Conservation (phyloP, 2,113 vertebrate genomes). For the Empidonax alnorum region DNA sequence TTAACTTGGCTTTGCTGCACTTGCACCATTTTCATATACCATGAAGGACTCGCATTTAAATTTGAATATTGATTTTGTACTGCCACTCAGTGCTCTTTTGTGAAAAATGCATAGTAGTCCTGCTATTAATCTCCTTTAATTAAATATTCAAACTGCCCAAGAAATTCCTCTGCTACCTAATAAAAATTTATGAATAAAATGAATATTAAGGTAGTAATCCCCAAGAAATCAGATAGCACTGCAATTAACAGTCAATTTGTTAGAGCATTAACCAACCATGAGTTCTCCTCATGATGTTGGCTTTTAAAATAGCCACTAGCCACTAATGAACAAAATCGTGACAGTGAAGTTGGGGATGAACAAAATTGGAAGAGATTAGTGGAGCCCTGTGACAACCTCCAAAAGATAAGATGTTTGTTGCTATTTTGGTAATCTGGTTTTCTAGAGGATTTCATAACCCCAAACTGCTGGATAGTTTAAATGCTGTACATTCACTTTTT, state of each 20-base stretch:
- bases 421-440: neutral
- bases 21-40: constrained; percentile 43
- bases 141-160: constrained; percentile 68
- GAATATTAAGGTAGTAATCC: constrained; percentile 65
- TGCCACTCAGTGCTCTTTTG: constrained; percentile 36
- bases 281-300: constrained; percentile 32
- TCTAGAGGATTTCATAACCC: neutral
- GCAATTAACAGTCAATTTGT: constrained; percentile 67
- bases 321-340: neutral
- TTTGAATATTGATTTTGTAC: constrained; percentile 56
- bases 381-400: neutral
- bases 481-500: neutral
- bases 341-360: neutral
- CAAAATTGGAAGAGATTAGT: neutral
- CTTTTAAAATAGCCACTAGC: constrained; percentile 55
- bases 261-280: constrained; percentile 53
- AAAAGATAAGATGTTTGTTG: neutral
- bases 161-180: constrained; percentile 61
- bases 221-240: constrained; percentile 63
- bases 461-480: neutral
- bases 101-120: constrained; percentile 25
- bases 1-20: neutral
- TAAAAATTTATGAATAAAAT: constrained; percentile 72
- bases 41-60: constrained; percentile 34
- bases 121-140: constrained; percentile 70